These are phyloP conservation scores for Metridium senile DNA, from an alignment of 92 coral and sea anemone genomes.

Conservation along the genomic window DNA sequence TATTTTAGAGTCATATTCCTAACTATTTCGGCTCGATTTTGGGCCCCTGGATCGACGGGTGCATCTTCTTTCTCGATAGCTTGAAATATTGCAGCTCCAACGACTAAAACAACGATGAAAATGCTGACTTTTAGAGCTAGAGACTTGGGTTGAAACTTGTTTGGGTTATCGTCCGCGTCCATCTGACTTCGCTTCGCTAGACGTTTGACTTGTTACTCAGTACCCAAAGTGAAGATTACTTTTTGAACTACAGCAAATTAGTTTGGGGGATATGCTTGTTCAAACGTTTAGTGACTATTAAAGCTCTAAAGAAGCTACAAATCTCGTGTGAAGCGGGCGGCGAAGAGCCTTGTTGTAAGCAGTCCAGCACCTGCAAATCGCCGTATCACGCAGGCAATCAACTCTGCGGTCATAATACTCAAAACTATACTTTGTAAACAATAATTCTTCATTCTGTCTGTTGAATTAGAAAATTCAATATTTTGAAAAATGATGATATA, in stretches of 20 bases:
- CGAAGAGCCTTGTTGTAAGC: no score
- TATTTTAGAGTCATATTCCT: slow-evolving; percentile 53
- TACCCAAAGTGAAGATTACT: no score
- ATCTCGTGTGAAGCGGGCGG: no score
- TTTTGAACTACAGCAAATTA: no score
- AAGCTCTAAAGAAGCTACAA: no score
- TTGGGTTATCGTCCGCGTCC: slow-evolving; percentile 19
- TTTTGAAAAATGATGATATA: no score
- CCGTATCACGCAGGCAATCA: no score
- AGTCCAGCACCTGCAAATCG: neutral
- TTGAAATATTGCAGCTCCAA: slow-evolving; percentile 84
- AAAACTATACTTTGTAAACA: neutral
- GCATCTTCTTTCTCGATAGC: slow-evolving; percentile 57
- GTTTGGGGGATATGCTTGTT: no score
- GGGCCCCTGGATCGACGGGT: neutral
- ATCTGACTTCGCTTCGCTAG: neutral
- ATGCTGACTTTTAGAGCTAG: slow-evolving; percentile 57
- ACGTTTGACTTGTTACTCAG: neutral
- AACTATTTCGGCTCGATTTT: slow-evolving; percentile 28
- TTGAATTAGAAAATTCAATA: no score
- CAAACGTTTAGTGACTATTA: no score
- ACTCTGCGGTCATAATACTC: neutral
- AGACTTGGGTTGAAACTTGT: slow-evolving; percentile 76
- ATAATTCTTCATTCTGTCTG: no score
- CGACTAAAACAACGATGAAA: slow-evolving; percentile 57